Evolutionary conservation across 1,140 invertebrate genomes (phyloP).

Genomic region (Atta texana): DNA sequence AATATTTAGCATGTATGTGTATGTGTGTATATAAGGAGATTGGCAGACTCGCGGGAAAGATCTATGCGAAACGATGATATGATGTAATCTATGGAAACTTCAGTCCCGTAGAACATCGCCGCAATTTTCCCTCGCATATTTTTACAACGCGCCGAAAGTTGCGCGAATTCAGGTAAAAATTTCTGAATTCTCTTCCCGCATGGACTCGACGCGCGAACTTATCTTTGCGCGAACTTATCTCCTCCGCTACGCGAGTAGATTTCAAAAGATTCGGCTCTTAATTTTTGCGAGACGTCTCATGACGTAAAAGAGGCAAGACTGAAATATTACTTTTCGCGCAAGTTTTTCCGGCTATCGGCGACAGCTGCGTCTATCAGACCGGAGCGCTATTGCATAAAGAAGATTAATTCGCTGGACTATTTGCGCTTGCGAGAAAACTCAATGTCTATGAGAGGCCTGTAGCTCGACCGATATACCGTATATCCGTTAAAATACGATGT

Average conservation of each 20-base stretch:
- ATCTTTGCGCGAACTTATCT: constrained; percentile 23
- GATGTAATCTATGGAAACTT: constrained; percentile 29
- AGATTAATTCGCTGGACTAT: constrained; percentile 50
- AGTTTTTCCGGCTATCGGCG: constrained; percentile 20
- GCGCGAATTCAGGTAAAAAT: constrained; percentile 26
- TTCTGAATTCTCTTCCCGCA: constrained; percentile 3
- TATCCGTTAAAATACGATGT: constrained; percentile 46
- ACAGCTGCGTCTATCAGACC: constrained; percentile 11
- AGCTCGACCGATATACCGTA: neutral
- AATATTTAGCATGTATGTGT: constrained; percentile 22
- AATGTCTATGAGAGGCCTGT: constrained; percentile 5
- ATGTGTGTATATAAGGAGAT: too few relatives aligned
- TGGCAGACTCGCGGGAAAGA: constrained; percentile 6
- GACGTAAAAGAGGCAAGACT: constrained; percentile 2
- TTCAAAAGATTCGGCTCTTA: constrained; percentile 10
- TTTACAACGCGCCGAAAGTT: constrained; percentile 5
- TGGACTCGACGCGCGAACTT: constrained; percentile 9
- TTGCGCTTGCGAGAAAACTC: constrained; percentile 13
- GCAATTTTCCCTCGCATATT: constrained; percentile 18
- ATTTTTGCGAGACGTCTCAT: constrained; percentile 7
- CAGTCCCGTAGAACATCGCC: neutral
- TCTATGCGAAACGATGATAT: neutral
- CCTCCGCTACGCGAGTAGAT: neutral
- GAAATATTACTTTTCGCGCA: constrained; percentile 50
- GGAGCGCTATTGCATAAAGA: constrained; percentile 7